These are phyloP conservation scores for Lymantria monacha DNA, from an alignment of 2,888 invertebrate genomes.

Conservation along the genomic window DNA sequence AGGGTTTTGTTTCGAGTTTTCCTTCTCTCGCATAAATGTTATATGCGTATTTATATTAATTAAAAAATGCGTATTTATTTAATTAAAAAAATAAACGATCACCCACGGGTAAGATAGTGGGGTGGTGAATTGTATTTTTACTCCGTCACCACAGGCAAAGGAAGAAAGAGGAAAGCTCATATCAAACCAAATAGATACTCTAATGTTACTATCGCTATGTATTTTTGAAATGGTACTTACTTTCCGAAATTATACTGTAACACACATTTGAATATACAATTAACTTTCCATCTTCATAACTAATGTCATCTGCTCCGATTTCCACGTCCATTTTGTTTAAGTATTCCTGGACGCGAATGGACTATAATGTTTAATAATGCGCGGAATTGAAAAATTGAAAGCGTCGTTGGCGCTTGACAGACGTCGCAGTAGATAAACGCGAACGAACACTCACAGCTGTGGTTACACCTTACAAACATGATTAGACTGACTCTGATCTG, in stretches of 20 bases:
- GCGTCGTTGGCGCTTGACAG: constrained; percentile 9
- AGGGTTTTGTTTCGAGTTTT: too few species aligned
- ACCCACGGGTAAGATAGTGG: too few species aligned
- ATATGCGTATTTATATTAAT: too few species aligned
- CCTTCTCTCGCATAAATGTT: too few species aligned
- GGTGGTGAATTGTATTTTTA: too few species aligned
- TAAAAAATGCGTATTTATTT: too few species aligned
- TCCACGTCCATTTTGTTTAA: constrained; percentile 58
- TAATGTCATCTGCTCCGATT: constrained; percentile 54
- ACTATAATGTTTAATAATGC: constrained; percentile 34
- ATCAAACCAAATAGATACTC: too few species aligned
- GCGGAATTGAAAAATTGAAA: constrained; percentile 56
- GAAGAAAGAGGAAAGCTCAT: too few species aligned
- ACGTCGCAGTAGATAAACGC: not conserved
- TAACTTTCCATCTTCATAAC: constrained; percentile 58
- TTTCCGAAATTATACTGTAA: constrained; percentile 11
- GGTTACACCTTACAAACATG: not conserved
- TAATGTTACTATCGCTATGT: too few species aligned
- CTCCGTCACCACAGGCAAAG: too few species aligned
- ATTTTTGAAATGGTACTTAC: constrained; percentile 17
- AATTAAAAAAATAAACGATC: too few species aligned
- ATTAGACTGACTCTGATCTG: not conserved
- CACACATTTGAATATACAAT: constrained; percentile 49
- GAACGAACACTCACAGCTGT: not conserved
- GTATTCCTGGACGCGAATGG: constrained; percentile 31